phyloP scores from a whole-genome alignment of 2,888 invertebrate genomes.

The Drosophila ezoana region DNA sequence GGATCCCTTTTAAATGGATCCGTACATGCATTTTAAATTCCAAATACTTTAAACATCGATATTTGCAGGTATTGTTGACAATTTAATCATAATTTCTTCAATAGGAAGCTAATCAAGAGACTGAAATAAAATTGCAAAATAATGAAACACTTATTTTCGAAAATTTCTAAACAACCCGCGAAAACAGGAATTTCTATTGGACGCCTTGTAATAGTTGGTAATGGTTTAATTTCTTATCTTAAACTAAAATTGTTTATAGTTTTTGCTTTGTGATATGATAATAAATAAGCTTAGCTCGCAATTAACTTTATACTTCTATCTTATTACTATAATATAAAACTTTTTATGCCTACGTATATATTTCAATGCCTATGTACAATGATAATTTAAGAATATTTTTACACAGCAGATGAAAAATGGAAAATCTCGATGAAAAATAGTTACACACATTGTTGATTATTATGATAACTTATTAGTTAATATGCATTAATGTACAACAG shows the following conservation, averaged over 20 bases:
- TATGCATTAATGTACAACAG: constrained; percentile 55
- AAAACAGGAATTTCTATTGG: too few relatives aligned
- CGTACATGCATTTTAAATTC: background rate
- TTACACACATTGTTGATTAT: background rate
- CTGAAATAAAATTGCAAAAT: too few relatives aligned
- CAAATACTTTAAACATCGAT: constrained; percentile 12
- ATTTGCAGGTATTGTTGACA: background rate
- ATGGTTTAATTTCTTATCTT: constrained; percentile 38
- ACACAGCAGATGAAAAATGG: background rate
- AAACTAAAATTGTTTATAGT: constrained; percentile 24
- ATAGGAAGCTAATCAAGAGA: too few relatives aligned
- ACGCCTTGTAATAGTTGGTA: constrained; percentile 11
- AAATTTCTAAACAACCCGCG: too few relatives aligned
- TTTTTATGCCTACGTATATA: constrained; percentile 13
- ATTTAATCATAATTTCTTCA: background rate
- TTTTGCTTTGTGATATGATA: constrained; percentile 26
- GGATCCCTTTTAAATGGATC: background rate
- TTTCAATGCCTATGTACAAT: constrained; percentile 23
- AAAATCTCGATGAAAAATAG: background rate
- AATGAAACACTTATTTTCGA: too few relatives aligned
- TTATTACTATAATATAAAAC: background rate
- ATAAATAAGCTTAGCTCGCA: constrained; percentile 65
- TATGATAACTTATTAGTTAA: background rate
- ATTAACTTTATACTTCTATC: constrained; percentile 29
- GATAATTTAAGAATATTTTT: constrained; percentile 12